Percentiles rank a stretch among this genome's conserved stretches.
Conservation (phyloP, 2,113 vertebrate species). For the Pelecanus crispus region DNA sequence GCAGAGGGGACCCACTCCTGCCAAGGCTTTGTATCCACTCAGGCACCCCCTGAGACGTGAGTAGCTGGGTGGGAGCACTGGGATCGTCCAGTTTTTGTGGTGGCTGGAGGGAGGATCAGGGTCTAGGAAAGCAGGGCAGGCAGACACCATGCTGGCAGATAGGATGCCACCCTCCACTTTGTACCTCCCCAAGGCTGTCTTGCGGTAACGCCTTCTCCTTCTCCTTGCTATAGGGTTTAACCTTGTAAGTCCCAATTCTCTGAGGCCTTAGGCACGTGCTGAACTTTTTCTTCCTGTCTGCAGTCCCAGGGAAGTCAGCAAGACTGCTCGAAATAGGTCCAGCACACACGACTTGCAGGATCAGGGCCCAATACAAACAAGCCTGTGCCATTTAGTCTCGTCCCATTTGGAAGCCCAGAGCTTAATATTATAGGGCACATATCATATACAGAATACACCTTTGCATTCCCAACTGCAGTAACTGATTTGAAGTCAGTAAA, state of each 20-base stretch:
- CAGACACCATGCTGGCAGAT: not conserved
- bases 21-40: not conserved
- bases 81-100: not conserved
- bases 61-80: not conserved
- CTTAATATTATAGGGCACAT: not conserved
- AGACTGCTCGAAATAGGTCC: accelerated
- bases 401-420: not conserved
- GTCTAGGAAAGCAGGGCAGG: not conserved
- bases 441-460: not conserved
- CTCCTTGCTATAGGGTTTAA: not conserved
- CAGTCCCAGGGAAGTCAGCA: not conserved
- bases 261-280: not conserved
- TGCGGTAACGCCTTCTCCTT: not conserved
- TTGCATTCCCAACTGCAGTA: not conserved
- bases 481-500: not conserved
- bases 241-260: not conserved
- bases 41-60: not conserved
- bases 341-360: not conserved
- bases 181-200: not conserved
- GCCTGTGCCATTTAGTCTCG: not conserved
- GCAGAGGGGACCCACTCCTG: not conserved
- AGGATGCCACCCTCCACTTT: not conserved
- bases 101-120: not conserved
- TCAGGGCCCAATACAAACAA: not conserved
- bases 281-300: not conserved